Percentiles rank a stretch among this genome's conserved stretches.
Conservation (phyloP, 2,113 vertebrate species). For the Rhynchopsitta pachyrhyncha region DNA sequence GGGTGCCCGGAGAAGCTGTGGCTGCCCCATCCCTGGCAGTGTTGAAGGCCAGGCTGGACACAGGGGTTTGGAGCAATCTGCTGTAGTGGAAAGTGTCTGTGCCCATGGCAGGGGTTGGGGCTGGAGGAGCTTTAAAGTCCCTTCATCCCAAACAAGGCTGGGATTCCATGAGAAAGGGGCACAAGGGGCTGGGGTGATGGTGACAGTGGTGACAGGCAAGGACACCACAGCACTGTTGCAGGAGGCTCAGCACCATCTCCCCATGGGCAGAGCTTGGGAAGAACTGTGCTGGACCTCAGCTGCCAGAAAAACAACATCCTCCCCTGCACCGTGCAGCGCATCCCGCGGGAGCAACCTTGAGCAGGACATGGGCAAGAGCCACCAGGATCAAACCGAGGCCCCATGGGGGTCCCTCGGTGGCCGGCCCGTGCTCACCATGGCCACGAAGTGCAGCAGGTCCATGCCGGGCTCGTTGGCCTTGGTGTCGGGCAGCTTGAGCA, state of each 20-base stretch:
- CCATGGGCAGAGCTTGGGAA: background rate
- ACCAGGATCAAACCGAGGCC: background rate
- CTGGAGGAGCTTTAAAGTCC: background rate
- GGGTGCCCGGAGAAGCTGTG: no score
- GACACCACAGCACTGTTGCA: background rate
- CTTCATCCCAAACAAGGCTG: background rate
- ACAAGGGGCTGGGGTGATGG: background rate
- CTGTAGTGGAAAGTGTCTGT: background rate
- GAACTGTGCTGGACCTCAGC: background rate
- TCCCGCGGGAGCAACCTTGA: background rate
- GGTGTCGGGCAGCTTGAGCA: slow-evolving; percentile 83
- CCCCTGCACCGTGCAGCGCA: background rate
- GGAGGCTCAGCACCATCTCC: background rate
- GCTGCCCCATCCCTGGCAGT: no score
- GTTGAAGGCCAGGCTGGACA: no score
- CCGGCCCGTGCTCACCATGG: slow-evolving; percentile 75
- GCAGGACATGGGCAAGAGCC: background rate
- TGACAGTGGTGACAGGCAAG: background rate
- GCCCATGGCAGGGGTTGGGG: accelerated
- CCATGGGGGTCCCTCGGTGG: no score
- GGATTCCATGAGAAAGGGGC: background rate
- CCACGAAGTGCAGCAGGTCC: slow-evolving; percentile 86
- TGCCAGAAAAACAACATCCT: background rate
- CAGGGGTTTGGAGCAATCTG: no score
- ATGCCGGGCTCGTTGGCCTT: slow-evolving; percentile 85